These are phyloP conservation scores for Drosophila pseudotakahashii DNA, from an alignment of 2,888 invertebrate genomes.

Conservation along the genomic window DNA sequence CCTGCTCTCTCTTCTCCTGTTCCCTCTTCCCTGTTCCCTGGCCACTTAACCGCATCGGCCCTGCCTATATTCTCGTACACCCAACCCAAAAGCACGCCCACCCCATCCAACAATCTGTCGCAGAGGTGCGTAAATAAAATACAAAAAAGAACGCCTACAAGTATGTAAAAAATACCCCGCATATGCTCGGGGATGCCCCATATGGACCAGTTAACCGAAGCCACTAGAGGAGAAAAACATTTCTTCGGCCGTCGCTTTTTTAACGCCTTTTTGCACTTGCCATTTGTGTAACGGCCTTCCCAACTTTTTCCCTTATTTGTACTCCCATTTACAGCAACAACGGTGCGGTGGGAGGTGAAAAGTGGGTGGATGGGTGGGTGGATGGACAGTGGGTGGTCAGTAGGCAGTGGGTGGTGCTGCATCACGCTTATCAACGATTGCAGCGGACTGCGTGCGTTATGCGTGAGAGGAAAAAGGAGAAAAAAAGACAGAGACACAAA, in stretches of 20 bases:
- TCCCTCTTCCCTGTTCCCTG: neutral
- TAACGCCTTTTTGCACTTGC: conserved; percentile 77
- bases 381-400: neutral
- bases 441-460: conserved; percentile 55
- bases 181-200: conserved; percentile 72
- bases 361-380: neutral
- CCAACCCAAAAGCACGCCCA: neutral
- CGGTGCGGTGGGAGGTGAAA: conserved; percentile 1
- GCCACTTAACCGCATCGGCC: conserved; percentile 70
- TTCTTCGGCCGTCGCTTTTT: conserved; percentile 58
- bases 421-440: conserved; percentile 59
- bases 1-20: neutral
- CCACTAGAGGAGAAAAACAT: conserved; percentile 59
- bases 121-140: conserved; percentile 77
- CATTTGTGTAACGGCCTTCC: conserved; percentile 68
- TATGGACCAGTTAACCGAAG: conserved; percentile 70
- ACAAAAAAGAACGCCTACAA: conserved; percentile 73
- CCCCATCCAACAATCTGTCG: conserved; percentile 6
- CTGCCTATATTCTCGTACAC: conserved; percentile 3
- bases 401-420: neutral
- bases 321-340: conserved; percentile 67
- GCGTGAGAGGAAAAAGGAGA: conserved; percentile 80
- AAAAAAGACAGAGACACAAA: conserved; percentile 77
- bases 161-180: conserved; percentile 73
- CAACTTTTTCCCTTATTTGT: conserved; percentile 46